These are phyloP conservation scores for Empidonax traillii DNA, from an alignment of 2,113 vertebrate genomes.

Conservation along the genomic window DNA sequence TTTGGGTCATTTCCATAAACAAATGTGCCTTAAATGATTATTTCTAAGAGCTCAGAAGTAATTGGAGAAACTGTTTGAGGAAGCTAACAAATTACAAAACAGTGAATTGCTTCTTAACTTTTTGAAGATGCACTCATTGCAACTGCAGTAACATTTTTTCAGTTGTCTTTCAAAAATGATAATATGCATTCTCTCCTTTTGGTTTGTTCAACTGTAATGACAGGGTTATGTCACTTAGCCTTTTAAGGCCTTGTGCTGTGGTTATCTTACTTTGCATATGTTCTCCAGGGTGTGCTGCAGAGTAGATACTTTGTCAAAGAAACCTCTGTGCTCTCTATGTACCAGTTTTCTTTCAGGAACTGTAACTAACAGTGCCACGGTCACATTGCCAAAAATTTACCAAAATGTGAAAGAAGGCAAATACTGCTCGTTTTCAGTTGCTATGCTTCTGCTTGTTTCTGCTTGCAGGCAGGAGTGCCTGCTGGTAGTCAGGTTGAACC, in stretches of 20 bases:
- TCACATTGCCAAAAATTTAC: not conserved
- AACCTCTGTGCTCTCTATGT: not conserved
- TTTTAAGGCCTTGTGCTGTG: not conserved
- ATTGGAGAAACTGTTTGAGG: not conserved
- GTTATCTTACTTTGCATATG: not conserved
- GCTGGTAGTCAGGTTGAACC: not conserved
- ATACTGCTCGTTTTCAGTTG: not conserved
- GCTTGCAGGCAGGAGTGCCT: not conserved
- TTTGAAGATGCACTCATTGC: not conserved
- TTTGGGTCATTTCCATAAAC: not conserved
- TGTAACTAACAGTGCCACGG: not conserved
- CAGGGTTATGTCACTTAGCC: not conserved
- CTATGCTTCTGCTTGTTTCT: not conserved
- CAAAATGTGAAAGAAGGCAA: not conserved
- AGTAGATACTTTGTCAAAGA: not conserved
- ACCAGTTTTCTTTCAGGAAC: not conserved
- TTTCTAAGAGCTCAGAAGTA: not conserved
- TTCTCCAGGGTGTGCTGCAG: not conserved
- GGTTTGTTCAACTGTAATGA: not conserved
- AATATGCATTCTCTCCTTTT: not conserved
- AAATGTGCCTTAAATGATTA: not conserved
- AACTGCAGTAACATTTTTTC: not conserved
- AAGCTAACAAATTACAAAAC: not conserved
- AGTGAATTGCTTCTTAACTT: not conserved
- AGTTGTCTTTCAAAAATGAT: not conserved